Percentiles rank a stretch among this genome's conserved stretches.
Evolutionary conservation across 2,888 invertebrate genomes (phyloP).

Genomic region (Limnephilus marmoratus): DNA sequence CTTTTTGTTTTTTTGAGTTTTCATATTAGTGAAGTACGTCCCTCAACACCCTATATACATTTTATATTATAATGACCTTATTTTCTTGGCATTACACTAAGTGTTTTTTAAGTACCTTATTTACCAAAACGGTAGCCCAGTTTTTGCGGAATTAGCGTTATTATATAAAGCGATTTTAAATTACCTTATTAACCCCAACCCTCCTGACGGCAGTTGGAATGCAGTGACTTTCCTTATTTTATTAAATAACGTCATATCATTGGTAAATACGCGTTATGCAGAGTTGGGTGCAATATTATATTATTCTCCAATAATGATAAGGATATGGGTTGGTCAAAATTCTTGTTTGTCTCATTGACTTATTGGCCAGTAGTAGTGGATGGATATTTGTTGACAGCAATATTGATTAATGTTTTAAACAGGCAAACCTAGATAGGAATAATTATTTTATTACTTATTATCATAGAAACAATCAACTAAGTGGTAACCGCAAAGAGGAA

Average conservation of each 20-base stretch:
- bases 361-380: not conserved
- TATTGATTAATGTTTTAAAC: not conserved
- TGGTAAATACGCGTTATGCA: not conserved
- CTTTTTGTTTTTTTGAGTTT: no score
- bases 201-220: not conserved
- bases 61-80: no score
- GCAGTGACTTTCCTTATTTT: not conserved
- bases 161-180: not conserved
- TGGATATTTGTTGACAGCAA: not conserved
- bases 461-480: no score
- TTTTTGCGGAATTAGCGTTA: not conserved
- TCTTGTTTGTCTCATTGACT: not conserved
- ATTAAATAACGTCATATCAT: not conserved
- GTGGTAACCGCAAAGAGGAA: no score
- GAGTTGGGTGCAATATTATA: not conserved
- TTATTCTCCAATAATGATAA: not conserved
- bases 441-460: no score
- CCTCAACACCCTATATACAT: no score
- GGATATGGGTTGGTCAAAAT: not conserved
- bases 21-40: no score
- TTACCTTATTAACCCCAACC: not conserved
- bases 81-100: no score
- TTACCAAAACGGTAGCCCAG: not conserved
- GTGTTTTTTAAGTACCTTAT: not conserved
- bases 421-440: no score